phyloP scores from a whole-genome alignment of 2,797 vertebrate species.

The Eupleurogrammus muticus region DNA sequence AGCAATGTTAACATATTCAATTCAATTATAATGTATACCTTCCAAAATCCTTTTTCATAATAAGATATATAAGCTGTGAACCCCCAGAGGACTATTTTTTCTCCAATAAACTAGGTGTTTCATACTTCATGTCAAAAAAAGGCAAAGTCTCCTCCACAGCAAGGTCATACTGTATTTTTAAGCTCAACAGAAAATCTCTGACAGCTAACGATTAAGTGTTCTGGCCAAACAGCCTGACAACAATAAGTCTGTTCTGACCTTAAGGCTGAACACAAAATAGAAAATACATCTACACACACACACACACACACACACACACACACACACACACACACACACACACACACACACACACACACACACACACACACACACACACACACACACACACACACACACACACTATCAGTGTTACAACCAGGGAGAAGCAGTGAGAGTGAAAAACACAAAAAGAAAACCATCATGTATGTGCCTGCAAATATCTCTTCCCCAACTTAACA shows the following conservation, averaged over 20 bases:
- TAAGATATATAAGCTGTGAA: slow-evolving; percentile 11
- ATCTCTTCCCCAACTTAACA: neutral
- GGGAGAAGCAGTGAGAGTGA: slow-evolving; percentile 9
- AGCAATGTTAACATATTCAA: slow-evolving; percentile 19
- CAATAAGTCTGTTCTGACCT: slow-evolving; percentile 57
- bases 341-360: no score
- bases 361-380: no score
- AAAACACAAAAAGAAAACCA: neutral
- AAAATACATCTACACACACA: slow-evolving; percentile 16
- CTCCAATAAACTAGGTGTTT: slow-evolving; percentile 23
- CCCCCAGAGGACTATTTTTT: slow-evolving; percentile 19
- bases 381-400: no score
- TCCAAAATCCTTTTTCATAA: slow-evolving; percentile 1
- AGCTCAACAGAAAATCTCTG: slow-evolving; percentile 35
- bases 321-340: no score
- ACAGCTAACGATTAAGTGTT: slow-evolving; percentile 57
- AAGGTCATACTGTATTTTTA: slow-evolving; percentile 49
- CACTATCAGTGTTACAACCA: slow-evolving; percentile 6
- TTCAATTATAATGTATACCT: neutral
- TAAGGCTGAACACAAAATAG: slow-evolving; percentile 6
- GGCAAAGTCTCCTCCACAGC: slow-evolving; percentile 39
- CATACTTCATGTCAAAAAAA: slow-evolving; percentile 27
- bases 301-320: no score
- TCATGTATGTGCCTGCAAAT: neutral
- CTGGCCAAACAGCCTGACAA: slow-evolving; percentile 42